Evolutionary conservation across 2,113 vertebrate species (phyloP), one percentile per base, ranked within the genome.

Genomic region (Tachysurus fulvidraco): DNA sequence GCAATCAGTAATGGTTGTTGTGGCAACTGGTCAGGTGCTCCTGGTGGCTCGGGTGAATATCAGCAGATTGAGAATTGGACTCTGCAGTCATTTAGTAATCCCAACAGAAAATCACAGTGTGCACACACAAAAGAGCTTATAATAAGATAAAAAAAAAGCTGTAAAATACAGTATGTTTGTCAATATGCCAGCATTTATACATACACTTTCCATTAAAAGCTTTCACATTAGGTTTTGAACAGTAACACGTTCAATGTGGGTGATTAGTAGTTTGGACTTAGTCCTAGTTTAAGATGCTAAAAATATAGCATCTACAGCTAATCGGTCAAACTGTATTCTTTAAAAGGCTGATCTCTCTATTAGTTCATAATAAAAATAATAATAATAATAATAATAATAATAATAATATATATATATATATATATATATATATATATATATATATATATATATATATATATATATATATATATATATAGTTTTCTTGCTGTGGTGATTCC

Each of bases 1-100:
- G 69, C 71, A 81, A 81, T 85, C 78, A 85, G 67, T 71, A 81
- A 80, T 3, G 87, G 87, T 88, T 88, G 83, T 81, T 85, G 83
- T 85, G 83, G 87, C 62, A 88, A 88, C 87, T 77, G 55, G 52
- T 52, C 41, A 71, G 76, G 62, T 41, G 78, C 60, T 65, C 19
- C 46, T 64, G n/a, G 78, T 60, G 64, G 64, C 28, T 73, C 8
- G 36, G n/a, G 36, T 16, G 2, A 67, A 44, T 59, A 69, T 86
- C 62, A 60, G 28, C 50, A n/a, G 64, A 59, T 73, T 41, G 30
- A 23, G 77, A 82, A 28, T 28, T 64, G 28, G 80, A 76, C 44
- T 79, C n/a, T 60, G 57, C 23, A 23, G 16, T 57, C 77, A 69
- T 67, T 50, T 36, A 73, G 8, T 80, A 59, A 50, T 6, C 36